These are phyloP conservation scores for Falco cherrug DNA, from an alignment of 2,797 vertebrate genomes.

Conservation along the genomic window DNA sequence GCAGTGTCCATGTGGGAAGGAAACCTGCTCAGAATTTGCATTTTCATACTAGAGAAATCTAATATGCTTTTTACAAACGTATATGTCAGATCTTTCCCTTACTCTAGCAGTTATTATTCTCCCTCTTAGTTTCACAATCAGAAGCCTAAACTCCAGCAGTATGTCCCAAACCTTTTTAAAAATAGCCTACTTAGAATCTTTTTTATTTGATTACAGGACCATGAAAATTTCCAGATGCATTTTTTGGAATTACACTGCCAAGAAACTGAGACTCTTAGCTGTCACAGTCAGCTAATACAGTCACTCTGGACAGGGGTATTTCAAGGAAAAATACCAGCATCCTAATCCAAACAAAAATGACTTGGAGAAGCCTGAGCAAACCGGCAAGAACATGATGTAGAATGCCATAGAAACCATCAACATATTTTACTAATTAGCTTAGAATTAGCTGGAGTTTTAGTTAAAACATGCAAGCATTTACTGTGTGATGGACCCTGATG, in stretches of 20 bases:
- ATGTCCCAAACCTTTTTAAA: not conserved
- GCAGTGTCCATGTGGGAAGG: not conserved
- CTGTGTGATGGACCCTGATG: not conserved
- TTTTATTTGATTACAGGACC: not conserved
- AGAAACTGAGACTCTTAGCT: not conserved
- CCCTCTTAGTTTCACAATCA: not conserved
- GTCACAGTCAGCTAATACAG: not conserved
- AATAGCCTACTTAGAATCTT: not conserved
- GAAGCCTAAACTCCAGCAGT: not conserved
- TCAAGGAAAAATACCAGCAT: not conserved
- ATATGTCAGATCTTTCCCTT: not conserved
- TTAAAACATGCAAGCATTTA: not conserved
- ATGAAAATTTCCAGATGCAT: not conserved
- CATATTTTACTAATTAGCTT: not conserved
- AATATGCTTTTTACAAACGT: not conserved
- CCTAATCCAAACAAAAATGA: not conserved
- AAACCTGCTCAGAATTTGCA: not conserved
- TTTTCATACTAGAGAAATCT: not conserved
- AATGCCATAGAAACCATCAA: not conserved
- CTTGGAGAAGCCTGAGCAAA: not conserved
- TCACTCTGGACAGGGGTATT: not conserved
- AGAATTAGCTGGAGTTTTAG: not conserved
- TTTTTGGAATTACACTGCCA: not conserved
- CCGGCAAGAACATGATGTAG: not conserved
- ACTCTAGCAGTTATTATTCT: not conserved